Evolutionary conservation across 2,888 invertebrate species (phyloP).

Genomic region (Volucella inflata): DNA sequence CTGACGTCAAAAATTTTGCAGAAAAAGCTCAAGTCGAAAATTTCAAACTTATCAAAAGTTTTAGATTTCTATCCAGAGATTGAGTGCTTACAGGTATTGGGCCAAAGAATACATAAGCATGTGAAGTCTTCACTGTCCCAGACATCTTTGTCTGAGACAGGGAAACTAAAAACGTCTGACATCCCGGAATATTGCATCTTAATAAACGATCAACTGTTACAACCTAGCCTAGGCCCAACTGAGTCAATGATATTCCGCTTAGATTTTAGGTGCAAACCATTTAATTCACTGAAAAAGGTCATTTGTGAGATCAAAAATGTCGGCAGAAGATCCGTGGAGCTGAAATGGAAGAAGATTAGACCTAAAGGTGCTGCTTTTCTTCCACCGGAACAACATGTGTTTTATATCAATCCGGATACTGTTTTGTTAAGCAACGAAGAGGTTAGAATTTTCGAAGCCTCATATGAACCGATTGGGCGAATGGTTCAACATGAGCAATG

Average conservation of each 20-base stretch:
- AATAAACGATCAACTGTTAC: slow-evolving; percentile 20
- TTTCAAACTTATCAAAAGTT: background rate
- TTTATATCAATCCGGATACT: slow-evolving; percentile 2
- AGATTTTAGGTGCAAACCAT: slow-evolving; percentile 37
- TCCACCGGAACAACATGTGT: background rate
- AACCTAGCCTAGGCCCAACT: background rate
- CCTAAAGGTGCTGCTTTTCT: slow-evolving; percentile 5
- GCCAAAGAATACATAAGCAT: slow-evolving; percentile 54
- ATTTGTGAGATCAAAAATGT: slow-evolving; percentile 28
- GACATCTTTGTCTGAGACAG: slow-evolving; percentile 2
- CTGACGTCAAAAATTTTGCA: slow-evolving; percentile 29
- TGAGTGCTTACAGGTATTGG: slow-evolving; percentile 40
- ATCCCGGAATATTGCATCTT: slow-evolving; percentile 30
- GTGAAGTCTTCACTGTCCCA: background rate
- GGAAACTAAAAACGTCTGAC: background rate
- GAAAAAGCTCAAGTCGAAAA: background rate
- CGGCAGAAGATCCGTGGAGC: slow-evolving; percentile 22
- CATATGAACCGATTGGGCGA: slow-evolving; percentile 4
- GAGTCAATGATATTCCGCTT: slow-evolving; percentile 11
- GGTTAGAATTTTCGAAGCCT: slow-evolving; percentile 1
- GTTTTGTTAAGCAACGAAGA: slow-evolving; percentile 23
- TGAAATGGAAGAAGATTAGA: slow-evolving; percentile 15
- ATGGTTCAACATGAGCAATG: slow-evolving; percentile 26
- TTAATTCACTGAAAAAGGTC: background rate
- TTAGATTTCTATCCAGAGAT: slow-evolving; percentile 51